These are phyloP conservation scores for Hippocampus kuda DNA, from an alignment of 2,797 vertebrate species.

Conservation along the genomic window DNA sequence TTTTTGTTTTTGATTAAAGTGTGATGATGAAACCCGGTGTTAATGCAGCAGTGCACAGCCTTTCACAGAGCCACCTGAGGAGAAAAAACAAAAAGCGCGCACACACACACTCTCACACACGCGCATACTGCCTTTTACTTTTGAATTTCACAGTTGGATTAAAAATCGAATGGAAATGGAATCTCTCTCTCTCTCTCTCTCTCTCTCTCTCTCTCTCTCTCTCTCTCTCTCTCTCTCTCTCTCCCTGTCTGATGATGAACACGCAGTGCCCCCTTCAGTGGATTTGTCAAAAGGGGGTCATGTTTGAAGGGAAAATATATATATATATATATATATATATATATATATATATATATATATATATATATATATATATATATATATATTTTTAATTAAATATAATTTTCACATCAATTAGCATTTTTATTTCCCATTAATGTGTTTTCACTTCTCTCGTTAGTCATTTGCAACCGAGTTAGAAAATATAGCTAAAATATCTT, in stretches of 20 bases:
- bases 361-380: background rate
- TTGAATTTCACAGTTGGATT: constrained; percentile 65
- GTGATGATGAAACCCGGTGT: constrained; percentile 45
- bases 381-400: no score
- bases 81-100: constrained; percentile 16
- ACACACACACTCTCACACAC: background rate
- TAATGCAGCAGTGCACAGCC: constrained; percentile 32
- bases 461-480: background rate
- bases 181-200: constrained; percentile 34
- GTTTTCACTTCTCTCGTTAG: background rate
- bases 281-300: background rate
- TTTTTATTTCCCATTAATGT: background rate
- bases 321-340: no score
- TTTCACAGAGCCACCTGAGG: constrained; percentile 42
- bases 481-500: background rate
- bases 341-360: background rate
- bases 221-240: background rate
- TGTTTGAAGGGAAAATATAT: background rate
- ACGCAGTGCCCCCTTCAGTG: constrained; percentile 57
- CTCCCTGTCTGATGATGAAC: constrained; percentile 10
- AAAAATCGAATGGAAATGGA: constrained; percentile 60
- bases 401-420: no score
- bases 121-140: constrained; percentile 44
- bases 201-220: constrained; percentile 5
- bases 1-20: constrained; percentile 28